Evolutionary conservation across 2,888 invertebrate species (phyloP), one percentile per base, ranked within the genome.

Genomic region (Aethes cnicana): DNA sequence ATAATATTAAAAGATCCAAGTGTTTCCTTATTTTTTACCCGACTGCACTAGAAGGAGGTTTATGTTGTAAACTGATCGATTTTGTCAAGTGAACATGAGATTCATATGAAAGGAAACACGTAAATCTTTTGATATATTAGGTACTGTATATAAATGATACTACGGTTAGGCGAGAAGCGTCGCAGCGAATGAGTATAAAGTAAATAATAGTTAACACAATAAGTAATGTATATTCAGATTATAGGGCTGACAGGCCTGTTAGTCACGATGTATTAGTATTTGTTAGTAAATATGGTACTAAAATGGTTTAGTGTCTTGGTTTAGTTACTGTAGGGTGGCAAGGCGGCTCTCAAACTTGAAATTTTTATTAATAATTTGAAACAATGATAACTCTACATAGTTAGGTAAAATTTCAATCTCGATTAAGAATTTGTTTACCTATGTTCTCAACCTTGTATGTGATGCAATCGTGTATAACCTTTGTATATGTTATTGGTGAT

Each of bases 1-100:
- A 49, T 53, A 37, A 14, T 36, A 26, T 46, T 41, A 36, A 46
- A 46, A 39, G 41, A 42, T 44, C 47, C 53, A 57, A 49, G 37
- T 57, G 58, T 54, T 59, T 46, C 39, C 7, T 26, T 30, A 16
- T 23, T 23, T 16, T 21, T 8, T 14, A 14, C n/a, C n/a, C n/a
- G n/a, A n/a, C n/a, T n/a, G n/a, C n/a, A n/a, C n/a, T n/a, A n/a
- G n/a, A n/a, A n/a, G n/a, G n/a, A n/a, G n/a, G n/a, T n/a, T n/a
- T n/a, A n/a, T n/a, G n/a, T n/a, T n/a, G n/a, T n/a, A n/a, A n/a
- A n/a, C n/a, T n/a, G n/a, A n/a, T n/a, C n/a, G n/a, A n/a, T n/a
- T 12, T 28, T 28, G 28, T 1, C 9, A 28, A 6, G 6, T 3
- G 11, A 21, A 6, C 18, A 21, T 2, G 9, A 21, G 12, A 4